Base-by-base conservation (phyloP, 2,888 invertebrate species). In the Ceramica pisi region DNA sequence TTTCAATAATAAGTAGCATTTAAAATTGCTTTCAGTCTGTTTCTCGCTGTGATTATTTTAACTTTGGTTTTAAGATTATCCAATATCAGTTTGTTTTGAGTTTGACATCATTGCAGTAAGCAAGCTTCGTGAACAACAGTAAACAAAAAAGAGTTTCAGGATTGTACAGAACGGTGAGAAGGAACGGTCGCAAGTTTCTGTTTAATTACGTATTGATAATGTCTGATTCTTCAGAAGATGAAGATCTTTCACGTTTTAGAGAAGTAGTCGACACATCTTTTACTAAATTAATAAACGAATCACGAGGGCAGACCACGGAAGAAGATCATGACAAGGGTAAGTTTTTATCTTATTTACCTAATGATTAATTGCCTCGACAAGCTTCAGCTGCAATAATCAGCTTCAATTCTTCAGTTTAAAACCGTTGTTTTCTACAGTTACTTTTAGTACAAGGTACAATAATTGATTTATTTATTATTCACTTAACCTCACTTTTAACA, bases 241-340 rank as follows among this genome's bases (percentile, higher is more conserved):
- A 95, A 87, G 96, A 96, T 86, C 85, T 95, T 57, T 94, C 95
- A 8, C 90, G 91, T 31, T 96, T 96, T 70, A 91, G 87, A 86
- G 97, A 97, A 87, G 96, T 95, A 7, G 92, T 96, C 2, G 97
- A 97, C 82, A 85, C 81, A 31, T 91, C 96, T 48, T 96, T 97
- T 83, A 92, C 87, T 9, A 91, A 91, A 70, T 74, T 90, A 21
- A 87, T 94, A 87, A 81, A 95, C 82, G 86, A 94, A 75, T 86
- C 85, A 59, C 67, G 81, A 59, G 69, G 73, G 16, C 51, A 57
- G 91, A 88, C 90, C 71, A 53, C 63, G 19, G 64, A 69, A 88
- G 89, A 92, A 77, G 70, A 75, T 48, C 38, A 67, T 26, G 60
- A 65, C 64, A 77, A 71, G 19, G 63, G 87, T 86, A 78, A 72